A percentile compares a stretch with the other conserved stretches of the same genome.
Evolutionary conservation across 1,140 invertebrate genomes (phyloP).

Genomic region (Chironomus striatipennis): DNA sequence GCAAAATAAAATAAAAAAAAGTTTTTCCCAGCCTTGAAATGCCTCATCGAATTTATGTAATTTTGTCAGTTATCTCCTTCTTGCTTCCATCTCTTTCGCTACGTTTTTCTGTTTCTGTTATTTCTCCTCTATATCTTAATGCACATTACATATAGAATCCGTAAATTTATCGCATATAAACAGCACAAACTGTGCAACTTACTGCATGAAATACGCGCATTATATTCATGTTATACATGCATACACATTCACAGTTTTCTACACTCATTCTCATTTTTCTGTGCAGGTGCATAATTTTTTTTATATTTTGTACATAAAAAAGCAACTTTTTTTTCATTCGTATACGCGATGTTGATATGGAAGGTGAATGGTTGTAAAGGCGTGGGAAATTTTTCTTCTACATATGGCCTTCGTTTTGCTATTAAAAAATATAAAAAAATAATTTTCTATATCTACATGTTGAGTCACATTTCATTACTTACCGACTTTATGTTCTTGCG

Average conservation of each 20-base stretch:
- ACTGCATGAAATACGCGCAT: neutral
- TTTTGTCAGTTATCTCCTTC: neutral
- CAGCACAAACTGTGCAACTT: neutral
- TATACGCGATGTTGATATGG: constrained; percentile 7
- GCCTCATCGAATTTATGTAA: too few species aligned
- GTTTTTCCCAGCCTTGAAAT: too few species aligned
- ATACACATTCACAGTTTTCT: neutral
- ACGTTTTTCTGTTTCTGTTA: neutral
- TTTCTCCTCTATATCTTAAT: neutral
- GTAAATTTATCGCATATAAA: neutral
- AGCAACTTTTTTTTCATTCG: neutral
- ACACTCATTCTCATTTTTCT: constrained; percentile 11
- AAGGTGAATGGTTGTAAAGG: constrained; percentile 18
- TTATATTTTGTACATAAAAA: neutral
- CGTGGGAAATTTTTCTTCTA: constrained; percentile 23
- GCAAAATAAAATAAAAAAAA: too few species aligned
- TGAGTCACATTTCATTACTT: too few species aligned
- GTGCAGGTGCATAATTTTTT: constrained; percentile 20
- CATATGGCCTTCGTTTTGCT: constrained; percentile 19
- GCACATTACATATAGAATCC: neutral
- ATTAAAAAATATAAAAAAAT: neutral
- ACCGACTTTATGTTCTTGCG: too few species aligned
- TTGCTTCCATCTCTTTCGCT: neutral
- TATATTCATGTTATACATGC: neutral
- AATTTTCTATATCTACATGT: too few species aligned